These are phyloP conservation scores for Oreochromis spilurus DNA, from an alignment of 2,113 vertebrate genomes.

Conservation along the genomic window DNA sequence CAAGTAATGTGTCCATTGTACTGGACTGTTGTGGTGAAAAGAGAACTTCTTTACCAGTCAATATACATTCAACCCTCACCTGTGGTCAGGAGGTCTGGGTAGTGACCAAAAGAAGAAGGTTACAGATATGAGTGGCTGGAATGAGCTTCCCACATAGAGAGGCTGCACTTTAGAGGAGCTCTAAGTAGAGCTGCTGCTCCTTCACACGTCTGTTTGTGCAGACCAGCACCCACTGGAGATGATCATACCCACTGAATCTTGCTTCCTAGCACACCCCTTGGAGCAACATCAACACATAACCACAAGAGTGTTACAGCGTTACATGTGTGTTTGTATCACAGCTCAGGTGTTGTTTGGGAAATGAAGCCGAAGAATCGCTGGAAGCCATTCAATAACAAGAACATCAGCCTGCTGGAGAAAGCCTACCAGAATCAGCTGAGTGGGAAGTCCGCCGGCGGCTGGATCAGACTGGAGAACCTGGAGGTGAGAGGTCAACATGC, in stretches of 20 bases:
- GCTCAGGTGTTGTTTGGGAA: slow-evolving; percentile 95
- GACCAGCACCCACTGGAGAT: background rate
- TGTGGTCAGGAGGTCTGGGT: background rate
- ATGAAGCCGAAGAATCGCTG: slow-evolving; percentile 86
- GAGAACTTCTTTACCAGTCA: background rate
- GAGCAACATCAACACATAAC: background rate
- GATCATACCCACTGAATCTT: background rate
- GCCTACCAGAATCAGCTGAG: slow-evolving; percentile 77
- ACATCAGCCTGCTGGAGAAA: slow-evolving; percentile 85
- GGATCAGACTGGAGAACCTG: slow-evolving; percentile 82
- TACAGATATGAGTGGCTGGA: background rate
- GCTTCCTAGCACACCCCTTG: background rate
- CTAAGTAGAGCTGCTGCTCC: background rate
- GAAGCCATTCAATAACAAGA: slow-evolving; percentile 91
- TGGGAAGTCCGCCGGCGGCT: slow-evolving; percentile 51
- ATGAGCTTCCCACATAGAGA: background rate
- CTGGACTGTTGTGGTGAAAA: background rate
- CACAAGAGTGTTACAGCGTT: rapidly evolving
- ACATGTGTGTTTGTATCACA: slow-evolving; percentile 27
- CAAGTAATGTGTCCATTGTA: background rate
- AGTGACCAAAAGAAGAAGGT: background rate
- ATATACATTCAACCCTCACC: background rate
- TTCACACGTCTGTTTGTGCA: rapidly evolving
- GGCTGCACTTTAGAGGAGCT: background rate
- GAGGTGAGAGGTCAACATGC: slow-evolving; percentile 74